Base-by-base conservation (phyloP, 2,888 invertebrate species). In the Sinelater perroti region DNA sequence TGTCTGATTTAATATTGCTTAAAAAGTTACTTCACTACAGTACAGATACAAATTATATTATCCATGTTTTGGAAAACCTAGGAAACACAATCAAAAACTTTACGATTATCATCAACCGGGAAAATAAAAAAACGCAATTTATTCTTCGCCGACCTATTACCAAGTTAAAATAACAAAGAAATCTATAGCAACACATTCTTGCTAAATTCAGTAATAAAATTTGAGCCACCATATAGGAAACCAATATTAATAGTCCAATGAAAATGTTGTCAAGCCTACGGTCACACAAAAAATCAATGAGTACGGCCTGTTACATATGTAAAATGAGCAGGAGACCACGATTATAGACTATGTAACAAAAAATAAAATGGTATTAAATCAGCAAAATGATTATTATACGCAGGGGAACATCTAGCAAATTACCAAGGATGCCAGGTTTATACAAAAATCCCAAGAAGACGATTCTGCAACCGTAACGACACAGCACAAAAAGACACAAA, bases 391-490 rank as follows among this genome's bases (percentile, higher is more conserved):
- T 16, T 35, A 5, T 16, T 35, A 17, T 35, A 18, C 17, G 17
- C 6, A 4, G 35, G 35, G 16, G 8, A 35, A 1, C 35, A 17
- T 35, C 35, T 18, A 18, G 35, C 7, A n/a, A 35, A 35, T n/a
- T 35, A 35, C 10, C 16, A 35, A 35, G 35, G 35, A 4, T 35
- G 16, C 17, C 14, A 35, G 35, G 35, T 35, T 11, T 35, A 35
- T 18, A 35, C 35, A 35, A 18, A 35, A 10, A 35, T 35, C 7
- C 6, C 18, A 35, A 35, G 35, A 35, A 35, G 17, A 35, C 35
- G 35, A 14, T 14, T 17, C 18, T 18, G 17, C 3, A 35, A 14
- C 14, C 35, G 16, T 7, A 35, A 35, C 17, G 35, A 8, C 2
- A 11, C 13, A 17, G 17, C 35, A 14, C 1, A 17, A 35, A 16